Evolutionary conservation across 1,140 invertebrate genomes (phyloP).

Genomic region (Aphis craccivora): DNA sequence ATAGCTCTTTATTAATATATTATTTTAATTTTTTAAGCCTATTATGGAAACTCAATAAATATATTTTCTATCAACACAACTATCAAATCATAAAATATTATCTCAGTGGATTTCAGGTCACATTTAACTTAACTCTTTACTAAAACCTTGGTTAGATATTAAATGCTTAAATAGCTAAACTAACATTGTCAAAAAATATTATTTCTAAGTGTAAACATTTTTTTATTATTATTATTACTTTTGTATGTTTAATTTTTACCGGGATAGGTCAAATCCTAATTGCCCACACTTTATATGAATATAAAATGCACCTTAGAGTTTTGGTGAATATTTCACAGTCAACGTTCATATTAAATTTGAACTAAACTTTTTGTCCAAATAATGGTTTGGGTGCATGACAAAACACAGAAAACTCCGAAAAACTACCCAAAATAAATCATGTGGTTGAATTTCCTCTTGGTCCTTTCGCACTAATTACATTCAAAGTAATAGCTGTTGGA

Average conservation of each 20-base stretch:
- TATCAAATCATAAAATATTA: not conserved
- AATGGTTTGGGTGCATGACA: constrained; percentile 26
- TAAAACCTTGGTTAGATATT: not conserved
- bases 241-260: not conserved
- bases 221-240: not conserved
- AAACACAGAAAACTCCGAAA: constrained; percentile 51
- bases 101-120: not conserved
- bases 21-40: not conserved
- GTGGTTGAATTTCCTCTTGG: constrained; percentile 52
- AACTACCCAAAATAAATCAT: constrained; percentile 55
- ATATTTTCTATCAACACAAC: not conserved
- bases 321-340: constrained; percentile 27
- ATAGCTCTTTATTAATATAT: too few relatives aligned
- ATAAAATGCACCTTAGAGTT: constrained; percentile 41
- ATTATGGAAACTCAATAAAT: not conserved
- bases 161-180: not conserved
- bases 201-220: constrained; percentile 1
- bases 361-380: constrained; percentile 46
- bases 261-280: not conserved
- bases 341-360: constrained; percentile 43
- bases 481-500: constrained; percentile 55
- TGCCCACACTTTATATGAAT: constrained; percentile 22
- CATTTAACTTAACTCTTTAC: not conserved
- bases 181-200: not conserved
- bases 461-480: constrained; percentile 51